A percentile compares a stretch with the other conserved stretches of the same genome.
Conservation (phyloP, 2,888 invertebrate species). For the Cyclophora albipunctata region DNA sequence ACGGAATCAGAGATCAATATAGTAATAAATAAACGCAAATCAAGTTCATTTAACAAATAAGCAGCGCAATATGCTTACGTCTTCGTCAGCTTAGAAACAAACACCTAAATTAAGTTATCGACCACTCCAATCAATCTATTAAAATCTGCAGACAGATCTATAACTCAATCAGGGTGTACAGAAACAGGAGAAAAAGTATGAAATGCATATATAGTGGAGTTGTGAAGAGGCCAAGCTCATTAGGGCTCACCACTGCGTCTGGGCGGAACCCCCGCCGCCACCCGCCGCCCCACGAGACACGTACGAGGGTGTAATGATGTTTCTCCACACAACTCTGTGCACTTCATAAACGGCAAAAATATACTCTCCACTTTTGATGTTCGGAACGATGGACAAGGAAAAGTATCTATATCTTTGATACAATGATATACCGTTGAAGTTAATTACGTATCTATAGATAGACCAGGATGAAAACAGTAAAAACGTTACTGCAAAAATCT, state of each 20-base stretch:
- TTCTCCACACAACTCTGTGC: constrained; percentile 23
- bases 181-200: constrained; percentile 13
- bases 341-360: constrained; percentile 21
- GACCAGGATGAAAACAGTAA: too few species aligned
- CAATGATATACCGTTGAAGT: too few species aligned
- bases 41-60: too few species aligned
- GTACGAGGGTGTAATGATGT: constrained; percentile 22
- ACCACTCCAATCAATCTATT: not conserved
- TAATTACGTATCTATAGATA: too few species aligned
- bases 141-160: not conserved
- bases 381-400: too few species aligned
- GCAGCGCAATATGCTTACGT: too few species aligned
- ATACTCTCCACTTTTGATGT: constrained; percentile 9
- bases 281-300: constrained; percentile 11
- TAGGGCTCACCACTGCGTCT: constrained; percentile 20
- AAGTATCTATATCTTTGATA: too few species aligned
- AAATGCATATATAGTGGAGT: constrained; percentile 25
- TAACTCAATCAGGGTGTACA: not conserved
- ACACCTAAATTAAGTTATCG: too few species aligned
- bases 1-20: too few species aligned
- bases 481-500: too few species aligned
- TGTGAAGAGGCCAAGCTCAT: constrained; percentile 21
- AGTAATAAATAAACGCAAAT: too few species aligned
- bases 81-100: too few species aligned
- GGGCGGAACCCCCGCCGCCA: constrained; percentile 14